A percentile compares a stretch with the other conserved stretches of the same genome.
Evolutionary conservation across 2,113 vertebrate species (phyloP).

Genomic region (Etia nguti): DNA sequence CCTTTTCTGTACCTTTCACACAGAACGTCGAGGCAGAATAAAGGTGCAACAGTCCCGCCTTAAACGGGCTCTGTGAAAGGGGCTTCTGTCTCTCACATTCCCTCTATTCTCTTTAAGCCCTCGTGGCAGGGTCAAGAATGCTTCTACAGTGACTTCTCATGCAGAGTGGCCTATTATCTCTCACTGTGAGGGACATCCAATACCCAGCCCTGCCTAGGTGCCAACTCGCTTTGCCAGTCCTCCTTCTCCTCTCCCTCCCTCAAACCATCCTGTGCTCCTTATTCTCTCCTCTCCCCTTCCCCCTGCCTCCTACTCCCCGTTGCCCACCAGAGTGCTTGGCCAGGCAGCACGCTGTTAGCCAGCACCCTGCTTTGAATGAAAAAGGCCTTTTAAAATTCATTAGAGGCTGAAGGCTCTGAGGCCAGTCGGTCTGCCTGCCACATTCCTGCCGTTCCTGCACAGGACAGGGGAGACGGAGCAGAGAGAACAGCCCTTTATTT

Average conservation of each 20-base stretch:
- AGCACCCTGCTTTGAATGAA: conserved; percentile 80
- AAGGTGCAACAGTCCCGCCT: background rate
- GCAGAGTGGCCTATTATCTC: conserved; percentile 78
- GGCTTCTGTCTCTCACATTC: conserved; percentile 28
- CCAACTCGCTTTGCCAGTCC: conserved; percentile 68
- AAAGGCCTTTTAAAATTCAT: conserved; percentile 94
- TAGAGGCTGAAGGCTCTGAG: conserved; percentile 75
- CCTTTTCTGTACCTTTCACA: background rate
- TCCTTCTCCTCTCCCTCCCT: background rate
- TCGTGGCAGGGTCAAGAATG: conserved; percentile 76
- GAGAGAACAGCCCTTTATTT: conserved; percentile 79
- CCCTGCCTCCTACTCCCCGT: background rate
- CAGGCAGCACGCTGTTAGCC: conserved; percentile 73
- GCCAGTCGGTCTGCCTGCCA: conserved; percentile 76
- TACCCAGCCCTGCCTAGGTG: conserved; percentile 76
- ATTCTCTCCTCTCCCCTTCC: conserved; percentile 1
- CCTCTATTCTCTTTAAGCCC: conserved; percentile 67
- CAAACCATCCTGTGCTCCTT: background rate
- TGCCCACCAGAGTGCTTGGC: conserved; percentile 32
- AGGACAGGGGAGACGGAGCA: conserved; percentile 79
- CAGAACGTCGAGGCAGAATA: background rate
- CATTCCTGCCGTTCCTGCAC: conserved; percentile 88
- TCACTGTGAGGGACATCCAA: conserved; percentile 76
- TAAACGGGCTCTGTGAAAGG: background rate
- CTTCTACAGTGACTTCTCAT: conserved; percentile 73